Conservation (phyloP, 2,797 vertebrate species). For the Gila robusta region DNA sequence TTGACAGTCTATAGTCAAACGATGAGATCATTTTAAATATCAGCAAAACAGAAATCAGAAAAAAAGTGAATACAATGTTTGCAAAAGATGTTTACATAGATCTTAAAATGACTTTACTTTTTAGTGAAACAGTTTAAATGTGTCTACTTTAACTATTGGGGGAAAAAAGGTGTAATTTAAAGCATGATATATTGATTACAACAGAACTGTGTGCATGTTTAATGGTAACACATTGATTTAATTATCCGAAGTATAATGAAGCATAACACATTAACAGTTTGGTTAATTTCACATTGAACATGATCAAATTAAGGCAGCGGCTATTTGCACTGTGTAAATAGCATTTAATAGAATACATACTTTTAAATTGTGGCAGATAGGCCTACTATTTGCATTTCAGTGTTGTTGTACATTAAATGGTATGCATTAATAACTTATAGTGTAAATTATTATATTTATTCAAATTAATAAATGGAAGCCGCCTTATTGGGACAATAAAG, state of each 20-base stretch:
- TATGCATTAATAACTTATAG: too few species aligned
- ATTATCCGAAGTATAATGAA: background rate
- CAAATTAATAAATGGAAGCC: too few species aligned
- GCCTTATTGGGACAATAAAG: too few species aligned
- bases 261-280: background rate
- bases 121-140: background rate
- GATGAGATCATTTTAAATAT: background rate
- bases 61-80: background rate
- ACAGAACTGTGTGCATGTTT: background rate
- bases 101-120: too few species aligned
- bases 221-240: slow-evolving; percentile 16
- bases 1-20: background rate
- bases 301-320: too few species aligned
- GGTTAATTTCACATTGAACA: background rate
- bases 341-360: too few species aligned
- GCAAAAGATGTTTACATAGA: background rate
- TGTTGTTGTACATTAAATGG: too few species aligned
- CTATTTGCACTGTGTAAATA: too few species aligned
- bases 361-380: too few species aligned
- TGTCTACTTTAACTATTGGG: background rate
- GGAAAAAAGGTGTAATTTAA: background rate
- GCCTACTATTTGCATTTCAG: too few species aligned
- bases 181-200: background rate
- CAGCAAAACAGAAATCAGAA: background rate
- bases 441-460: too few species aligned